Conservation (phyloP, 2,888 invertebrate species). For the Dynastes tityus region DNA sequence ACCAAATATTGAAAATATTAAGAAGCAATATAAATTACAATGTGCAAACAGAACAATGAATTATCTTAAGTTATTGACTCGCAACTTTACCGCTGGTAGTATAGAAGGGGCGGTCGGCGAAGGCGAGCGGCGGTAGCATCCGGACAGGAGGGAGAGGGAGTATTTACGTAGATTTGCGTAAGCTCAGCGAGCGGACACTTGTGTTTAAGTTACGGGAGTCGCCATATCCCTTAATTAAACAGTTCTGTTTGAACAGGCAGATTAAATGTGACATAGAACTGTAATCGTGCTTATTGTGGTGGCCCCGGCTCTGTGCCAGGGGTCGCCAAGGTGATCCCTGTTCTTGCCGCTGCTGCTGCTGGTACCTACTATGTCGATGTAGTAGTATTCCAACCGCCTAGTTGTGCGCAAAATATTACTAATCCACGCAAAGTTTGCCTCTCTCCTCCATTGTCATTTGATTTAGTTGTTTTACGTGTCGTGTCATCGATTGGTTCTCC, state of each 20-base stretch:
- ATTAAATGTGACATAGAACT: conserved; percentile 72
- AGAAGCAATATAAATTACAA: conserved; percentile 49
- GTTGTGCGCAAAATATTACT: conserved; percentile 48
- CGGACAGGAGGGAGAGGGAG: conserved; percentile 50
- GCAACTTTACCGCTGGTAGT: conserved; percentile 57
- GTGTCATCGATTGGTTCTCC: conserved; percentile 44
- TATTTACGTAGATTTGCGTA: conserved; percentile 65
- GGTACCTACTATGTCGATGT: neutral
- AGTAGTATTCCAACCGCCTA: neutral
- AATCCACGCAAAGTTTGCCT: conserved; percentile 48
- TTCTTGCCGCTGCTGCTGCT: conserved; percentile 34
- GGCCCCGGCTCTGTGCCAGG: conserved; percentile 55
- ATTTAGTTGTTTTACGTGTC: conserved; percentile 49
- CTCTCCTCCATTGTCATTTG: conserved; percentile 47
- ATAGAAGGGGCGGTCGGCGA: conserved; percentile 47
- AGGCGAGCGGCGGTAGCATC: conserved; percentile 50
- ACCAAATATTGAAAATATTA: conserved; percentile 46
- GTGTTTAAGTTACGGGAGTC: conserved; percentile 71
- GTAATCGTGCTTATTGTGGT: conserved; percentile 72
- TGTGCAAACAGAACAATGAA: conserved; percentile 58
- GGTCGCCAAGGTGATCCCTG: conserved; percentile 49
- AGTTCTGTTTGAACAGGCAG: conserved; percentile 72
- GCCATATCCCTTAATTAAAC: conserved; percentile 72
- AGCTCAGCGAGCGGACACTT: conserved; percentile 69
- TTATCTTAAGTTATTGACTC: conserved; percentile 62